Base-by-base conservation (phyloP, 1,140 invertebrate species). In the Zaprionus davidi region DNA sequence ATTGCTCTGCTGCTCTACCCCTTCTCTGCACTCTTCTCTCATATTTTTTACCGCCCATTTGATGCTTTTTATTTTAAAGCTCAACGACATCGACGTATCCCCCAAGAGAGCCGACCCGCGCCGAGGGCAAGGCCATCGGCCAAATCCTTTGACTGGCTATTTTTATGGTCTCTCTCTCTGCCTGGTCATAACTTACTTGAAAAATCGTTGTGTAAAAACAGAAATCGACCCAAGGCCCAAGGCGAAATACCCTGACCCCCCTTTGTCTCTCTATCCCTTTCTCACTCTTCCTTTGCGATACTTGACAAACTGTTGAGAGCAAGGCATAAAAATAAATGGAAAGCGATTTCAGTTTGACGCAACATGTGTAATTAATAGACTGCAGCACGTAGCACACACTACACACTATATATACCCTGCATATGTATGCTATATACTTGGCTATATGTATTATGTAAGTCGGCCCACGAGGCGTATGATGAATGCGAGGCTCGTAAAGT, bases 301-400 rank as follows among this genome's bases (percentile, higher is more conserved):
- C 66, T 71, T 76, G 73, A 65, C 73, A 71, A 76, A 76, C 73
- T 76, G 74, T 63, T 38, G 31, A 55, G 62, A 53, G 31, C 74
- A 68, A 63, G 71, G 51, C 78, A 74, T 88, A 88, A 88, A 88
- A 88, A 79, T 79, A 88, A 88, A 88, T 90, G 68, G 84, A 79
- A 73, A 81, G 57, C 76, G 71, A 90, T 84, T 90, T 81, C 55
- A 84, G 74, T 71, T 81, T 81, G 71, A 68, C 63, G 85, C 81
- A 90, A 88, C 84, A 88, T 84, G 69, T 88, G 84, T 90, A 88
- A 88, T 88, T 88, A 88, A 88, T 88, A 88, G 84, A 90, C 84
- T 90, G 24, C 44, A 28, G 34, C 34, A 60, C 28, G 28, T 31
- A 46, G 44, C 20, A 22, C 20, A 51, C 20, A 22, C 9, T 31